phyloP scores from a whole-genome alignment of 2,797 vertebrate genomes.

The Silurus lanzhouensis region DNA sequence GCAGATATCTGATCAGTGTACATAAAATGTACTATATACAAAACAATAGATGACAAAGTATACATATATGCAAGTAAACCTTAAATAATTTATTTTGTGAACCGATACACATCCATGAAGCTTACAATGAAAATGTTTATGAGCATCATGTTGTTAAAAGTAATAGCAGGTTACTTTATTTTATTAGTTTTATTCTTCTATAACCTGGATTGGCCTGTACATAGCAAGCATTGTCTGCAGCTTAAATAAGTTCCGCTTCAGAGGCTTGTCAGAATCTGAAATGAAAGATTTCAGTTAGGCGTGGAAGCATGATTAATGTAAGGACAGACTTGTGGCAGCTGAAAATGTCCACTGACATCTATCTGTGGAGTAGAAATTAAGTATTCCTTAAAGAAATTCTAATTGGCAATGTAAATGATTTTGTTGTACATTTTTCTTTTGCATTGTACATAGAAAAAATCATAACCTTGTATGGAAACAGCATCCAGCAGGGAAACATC shows the following conservation, averaged over 20 bases:
- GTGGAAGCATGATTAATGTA: neutral
- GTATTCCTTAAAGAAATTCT: too few species aligned
- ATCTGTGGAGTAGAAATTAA: too few species aligned
- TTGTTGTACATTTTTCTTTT: too few species aligned
- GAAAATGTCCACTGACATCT: neutral
- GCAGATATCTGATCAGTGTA: neutral
- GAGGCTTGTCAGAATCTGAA: constrained; percentile 28
- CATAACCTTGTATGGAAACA: too few species aligned
- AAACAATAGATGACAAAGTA: neutral
- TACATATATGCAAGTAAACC: neutral
- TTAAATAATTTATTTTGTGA: neutral
- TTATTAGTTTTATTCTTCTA: neutral
- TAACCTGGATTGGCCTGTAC: neutral
- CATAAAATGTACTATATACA: neutral
- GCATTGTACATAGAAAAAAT: too few species aligned
- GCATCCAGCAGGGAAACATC: too few species aligned
- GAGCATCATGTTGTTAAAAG: neutral
- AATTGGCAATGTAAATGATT: too few species aligned
- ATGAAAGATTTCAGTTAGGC: constrained; percentile 8
- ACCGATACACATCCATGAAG: neutral
- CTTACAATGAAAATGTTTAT: neutral
- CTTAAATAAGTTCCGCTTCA: constrained; percentile 45
- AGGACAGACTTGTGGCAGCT: neutral
- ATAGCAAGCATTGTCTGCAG: neutral
- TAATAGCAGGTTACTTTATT: neutral